These are phyloP conservation scores for Callorhinus ursinus DNA, from an alignment of 2,113 vertebrate genomes.

Conservation along the genomic window DNA sequence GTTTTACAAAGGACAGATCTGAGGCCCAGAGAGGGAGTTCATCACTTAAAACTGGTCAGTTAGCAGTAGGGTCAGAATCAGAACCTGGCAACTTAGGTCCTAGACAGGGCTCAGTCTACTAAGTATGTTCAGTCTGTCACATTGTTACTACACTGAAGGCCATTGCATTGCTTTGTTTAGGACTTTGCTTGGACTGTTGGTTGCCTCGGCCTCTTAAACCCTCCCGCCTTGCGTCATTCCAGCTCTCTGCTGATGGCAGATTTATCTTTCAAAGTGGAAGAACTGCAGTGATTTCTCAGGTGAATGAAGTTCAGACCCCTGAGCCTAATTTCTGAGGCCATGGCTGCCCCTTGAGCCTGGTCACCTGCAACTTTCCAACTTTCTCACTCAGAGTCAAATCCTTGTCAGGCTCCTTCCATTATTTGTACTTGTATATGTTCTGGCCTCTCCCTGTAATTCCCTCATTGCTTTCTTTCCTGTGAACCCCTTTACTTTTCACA, in stretches of 20 bases:
- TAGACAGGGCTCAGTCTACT: neutral
- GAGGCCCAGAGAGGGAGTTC: neutral
- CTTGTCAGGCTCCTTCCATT: neutral
- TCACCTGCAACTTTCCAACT: neutral
- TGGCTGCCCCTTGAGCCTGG: neutral
- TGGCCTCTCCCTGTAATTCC: neutral
- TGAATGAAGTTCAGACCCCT: neutral
- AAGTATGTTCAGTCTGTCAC: neutral
- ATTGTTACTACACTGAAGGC: neutral
- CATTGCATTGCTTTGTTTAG: neutral
- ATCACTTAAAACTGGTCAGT: neutral
- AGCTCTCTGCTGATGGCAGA: neutral
- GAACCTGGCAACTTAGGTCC: neutral
- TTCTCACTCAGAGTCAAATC: neutral
- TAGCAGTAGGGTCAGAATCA: neutral
- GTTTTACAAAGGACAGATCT: conserved; percentile 21
- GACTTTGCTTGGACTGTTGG: neutral
- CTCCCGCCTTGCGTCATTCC: neutral
- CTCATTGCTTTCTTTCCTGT: neutral
- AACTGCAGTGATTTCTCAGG: neutral
- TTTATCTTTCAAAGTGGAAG: neutral
- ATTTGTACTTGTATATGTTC: neutral
- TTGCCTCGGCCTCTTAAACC: neutral
- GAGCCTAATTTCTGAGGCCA: neutral
- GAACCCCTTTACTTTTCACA: neutral